These are phyloP conservation scores for Halesus radiatus DNA, from an alignment of 1,140 invertebrate genomes.

Conservation along the genomic window DNA sequence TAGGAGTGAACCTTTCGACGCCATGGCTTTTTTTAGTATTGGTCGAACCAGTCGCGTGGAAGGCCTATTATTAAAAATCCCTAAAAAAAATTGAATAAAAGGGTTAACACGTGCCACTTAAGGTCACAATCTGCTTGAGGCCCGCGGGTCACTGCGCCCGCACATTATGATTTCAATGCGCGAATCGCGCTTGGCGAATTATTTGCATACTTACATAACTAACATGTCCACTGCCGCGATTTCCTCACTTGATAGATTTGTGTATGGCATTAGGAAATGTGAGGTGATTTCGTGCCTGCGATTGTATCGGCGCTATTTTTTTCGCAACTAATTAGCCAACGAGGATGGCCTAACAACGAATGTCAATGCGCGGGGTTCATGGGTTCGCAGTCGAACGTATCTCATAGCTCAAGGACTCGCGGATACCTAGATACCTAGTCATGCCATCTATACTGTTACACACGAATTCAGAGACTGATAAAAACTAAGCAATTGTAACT, in stretches of 20 bases:
- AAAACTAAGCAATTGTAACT: background rate
- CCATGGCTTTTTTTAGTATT: too few species aligned
- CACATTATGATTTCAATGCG: background rate
- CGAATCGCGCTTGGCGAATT: constrained; percentile 18
- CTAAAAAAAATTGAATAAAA: background rate
- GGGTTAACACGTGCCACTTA: background rate
- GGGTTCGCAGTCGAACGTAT: background rate
- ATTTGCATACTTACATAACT: constrained; percentile 38
- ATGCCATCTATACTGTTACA: background rate
- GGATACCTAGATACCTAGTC: background rate
- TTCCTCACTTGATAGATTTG: constrained; percentile 34
- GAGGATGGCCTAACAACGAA: background rate
- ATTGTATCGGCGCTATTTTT: background rate
- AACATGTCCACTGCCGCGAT: constrained; percentile 27
- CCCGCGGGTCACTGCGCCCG: constrained; percentile 22
- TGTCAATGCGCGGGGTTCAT: constrained; percentile 1
- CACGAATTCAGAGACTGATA: background rate
- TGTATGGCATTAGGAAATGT: constrained; percentile 17
- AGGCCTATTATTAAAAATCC: too few species aligned
- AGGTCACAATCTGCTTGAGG: constrained; percentile 29
- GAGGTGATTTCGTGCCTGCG: background rate
- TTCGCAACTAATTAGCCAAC: constrained; percentile 12
- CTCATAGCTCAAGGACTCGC: too few species aligned
- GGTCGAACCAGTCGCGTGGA: too few species aligned
- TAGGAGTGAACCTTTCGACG: too few species aligned